Evolutionary conservation across 1,140 invertebrate species (phyloP).

Genomic region (Protaetia brevitarsis): DNA sequence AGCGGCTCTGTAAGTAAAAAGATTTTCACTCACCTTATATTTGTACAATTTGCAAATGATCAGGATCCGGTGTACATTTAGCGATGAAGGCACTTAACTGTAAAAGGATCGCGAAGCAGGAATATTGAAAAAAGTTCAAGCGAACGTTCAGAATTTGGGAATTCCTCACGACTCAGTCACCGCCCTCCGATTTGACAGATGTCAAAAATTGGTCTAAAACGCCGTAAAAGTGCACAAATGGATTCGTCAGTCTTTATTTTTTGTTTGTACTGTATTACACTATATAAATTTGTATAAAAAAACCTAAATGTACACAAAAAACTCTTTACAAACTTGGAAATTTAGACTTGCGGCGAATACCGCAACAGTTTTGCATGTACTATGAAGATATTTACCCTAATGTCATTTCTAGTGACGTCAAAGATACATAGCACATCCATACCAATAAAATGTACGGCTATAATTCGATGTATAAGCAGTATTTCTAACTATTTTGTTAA

Average conservation of each 20-base stretch:
- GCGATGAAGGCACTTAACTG: slow-evolving; percentile 19
- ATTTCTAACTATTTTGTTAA: too few species aligned
- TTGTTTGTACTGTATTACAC: slow-evolving; percentile 20
- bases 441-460: background rate
- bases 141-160: slow-evolving; percentile 1
- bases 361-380: slow-evolving; percentile 12
- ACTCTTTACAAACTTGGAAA: slow-evolving; percentile 11
- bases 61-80: background rate
- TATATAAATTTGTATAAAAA: slow-evolving; percentile 24
- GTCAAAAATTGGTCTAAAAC: slow-evolving; percentile 24
- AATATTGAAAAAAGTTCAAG: background rate
- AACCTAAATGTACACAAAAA: slow-evolving; percentile 12
- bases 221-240: slow-evolving; percentile 11
- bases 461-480: too few species aligned
- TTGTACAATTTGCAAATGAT: background rate
- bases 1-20: background rate
- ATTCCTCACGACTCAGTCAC: slow-evolving; percentile 18
- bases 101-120: background rate
- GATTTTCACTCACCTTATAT: background rate
- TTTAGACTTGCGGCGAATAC: background rate
- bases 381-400: slow-evolving; percentile 5
- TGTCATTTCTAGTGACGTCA: slow-evolving; percentile 15
- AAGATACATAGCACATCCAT: background rate
- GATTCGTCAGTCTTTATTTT: slow-evolving; percentile 19
- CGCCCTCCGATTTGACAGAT: slow-evolving; percentile 24